These are phyloP conservation scores for Ibycter americanus DNA, from an alignment of 2,797 vertebrate species.

Conservation along the genomic window DNA sequence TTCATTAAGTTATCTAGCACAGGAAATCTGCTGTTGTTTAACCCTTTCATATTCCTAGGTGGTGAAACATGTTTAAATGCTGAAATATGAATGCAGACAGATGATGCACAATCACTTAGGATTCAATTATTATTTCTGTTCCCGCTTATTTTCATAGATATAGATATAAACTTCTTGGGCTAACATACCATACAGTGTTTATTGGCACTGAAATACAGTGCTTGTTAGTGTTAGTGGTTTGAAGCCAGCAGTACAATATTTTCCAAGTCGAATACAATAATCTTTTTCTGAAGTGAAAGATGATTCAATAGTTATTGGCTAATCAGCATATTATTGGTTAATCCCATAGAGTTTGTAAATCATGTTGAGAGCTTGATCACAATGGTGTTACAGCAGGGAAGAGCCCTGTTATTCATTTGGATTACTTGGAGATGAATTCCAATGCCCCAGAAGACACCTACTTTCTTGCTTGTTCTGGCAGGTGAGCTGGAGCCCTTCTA, in stretches of 20 bases:
- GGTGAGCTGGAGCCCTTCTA: not conserved
- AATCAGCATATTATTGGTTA: not conserved
- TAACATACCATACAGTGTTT: not conserved
- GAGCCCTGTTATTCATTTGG: not conserved
- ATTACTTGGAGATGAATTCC: not conserved
- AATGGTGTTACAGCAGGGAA: not conserved
- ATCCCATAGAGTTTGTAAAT: not conserved
- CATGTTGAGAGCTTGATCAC: not conserved
- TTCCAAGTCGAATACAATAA: not conserved
- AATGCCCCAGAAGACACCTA: not conserved
- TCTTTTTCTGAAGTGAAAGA: not conserved
- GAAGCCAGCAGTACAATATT: not conserved
- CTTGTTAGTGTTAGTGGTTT: not conserved
- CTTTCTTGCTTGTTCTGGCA: not conserved
- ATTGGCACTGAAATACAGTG: not conserved
- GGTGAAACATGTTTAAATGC: not conserved
- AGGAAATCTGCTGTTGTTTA: slow-evolving; percentile 7
- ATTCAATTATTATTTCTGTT: not conserved
- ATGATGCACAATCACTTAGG: not conserved
- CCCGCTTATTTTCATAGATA: not conserved
- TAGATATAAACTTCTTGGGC: not conserved
- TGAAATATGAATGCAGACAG: not conserved
- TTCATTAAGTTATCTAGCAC: slow-evolving; percentile 22
- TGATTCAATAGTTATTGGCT: not conserved
- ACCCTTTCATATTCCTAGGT: not conserved